Evolutionary conservation across 1,140 invertebrate species (phyloP), one percentile per base, ranked within the genome.

Genomic region (Hermatobates lingyangjiaoensis): DNA sequence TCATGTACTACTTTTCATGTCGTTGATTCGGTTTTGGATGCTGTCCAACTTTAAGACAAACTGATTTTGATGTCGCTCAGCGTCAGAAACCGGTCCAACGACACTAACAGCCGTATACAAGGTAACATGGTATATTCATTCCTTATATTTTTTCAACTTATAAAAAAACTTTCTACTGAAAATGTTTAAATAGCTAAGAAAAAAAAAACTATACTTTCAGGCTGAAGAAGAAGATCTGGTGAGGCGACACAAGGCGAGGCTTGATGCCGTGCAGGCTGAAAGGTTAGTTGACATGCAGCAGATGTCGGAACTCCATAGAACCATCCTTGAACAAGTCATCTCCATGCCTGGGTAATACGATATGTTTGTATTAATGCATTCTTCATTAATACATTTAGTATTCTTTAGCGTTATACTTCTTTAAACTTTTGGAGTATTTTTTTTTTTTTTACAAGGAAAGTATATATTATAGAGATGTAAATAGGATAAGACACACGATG

Each of bases 251-350:
- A 48, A 48, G 27, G 50, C 45, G 12, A 42, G 50, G 45, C 15
- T 55, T 20, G 50, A 42, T 26, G 38, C 27, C 12, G 21, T 52
- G 2, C 49, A 55, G 38, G 18, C 20, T 18, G 50, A 52, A 48
- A 39, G 50, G 25, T 25, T 55, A 27, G 38, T 28, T 26, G 54
- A 55, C 20, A 5, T 55, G 20, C 23, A 51, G 15, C 40, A 55
- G 46, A 21, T 55, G 18, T 23, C 28, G n/a, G 54, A 55, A 20
- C 49, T 52, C 20, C 54, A 55, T 30, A 25, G 30, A 27, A 14
- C 27, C 2, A 30, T 49, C n/a, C 27, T 55, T 27, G 40, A 52
- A 20, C 54, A 55, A 15, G 46, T 38, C 10, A 18, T 49, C 1
- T 30, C 21, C 44, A 24, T 50, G 10, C 39, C 54, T 26, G 14